Conservation (phyloP, 2,113 vertebrate genomes). For the Piaya cayana region DNA sequence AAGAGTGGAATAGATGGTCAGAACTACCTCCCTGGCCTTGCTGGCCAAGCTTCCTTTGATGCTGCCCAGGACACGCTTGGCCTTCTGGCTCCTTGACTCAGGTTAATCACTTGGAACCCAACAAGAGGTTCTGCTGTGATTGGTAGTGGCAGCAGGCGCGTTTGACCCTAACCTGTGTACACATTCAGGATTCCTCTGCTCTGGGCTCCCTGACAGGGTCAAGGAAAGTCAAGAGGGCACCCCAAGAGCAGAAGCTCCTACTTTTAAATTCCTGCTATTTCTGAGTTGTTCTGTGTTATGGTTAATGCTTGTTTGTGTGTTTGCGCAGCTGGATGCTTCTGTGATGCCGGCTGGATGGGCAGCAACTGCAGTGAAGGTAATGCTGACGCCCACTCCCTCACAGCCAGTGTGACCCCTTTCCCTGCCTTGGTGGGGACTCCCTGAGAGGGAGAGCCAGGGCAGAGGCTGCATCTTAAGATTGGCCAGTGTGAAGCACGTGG, state of each 20-base stretch:
- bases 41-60: too few relatives aligned
- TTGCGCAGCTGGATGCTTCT: slow-evolving; percentile 85
- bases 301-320: slow-evolving; percentile 6
- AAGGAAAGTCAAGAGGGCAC: background rate
- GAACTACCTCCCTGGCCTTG: too few relatives aligned
- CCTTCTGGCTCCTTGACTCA: background rate
- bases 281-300: background rate
- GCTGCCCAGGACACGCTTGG: too few relatives aligned
- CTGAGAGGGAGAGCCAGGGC: background rate
- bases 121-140: background rate
- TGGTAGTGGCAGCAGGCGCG: background rate
- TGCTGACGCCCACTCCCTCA: background rate
- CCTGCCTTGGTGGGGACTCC: background rate
- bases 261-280: background rate
- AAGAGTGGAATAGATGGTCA: too few relatives aligned
- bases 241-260: background rate
- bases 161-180: background rate
- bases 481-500: background rate
- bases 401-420: fast-evolving
- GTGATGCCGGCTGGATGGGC: slow-evolving; percentile 89
- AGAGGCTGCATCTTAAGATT: fast-evolving
- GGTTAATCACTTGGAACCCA: background rate
- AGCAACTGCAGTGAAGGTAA: slow-evolving; percentile 88
- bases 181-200: background rate
- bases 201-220: background rate